phyloP scores from a whole-genome alignment of 1,140 invertebrate species.

The Holcopasites calliopsidis region DNA sequence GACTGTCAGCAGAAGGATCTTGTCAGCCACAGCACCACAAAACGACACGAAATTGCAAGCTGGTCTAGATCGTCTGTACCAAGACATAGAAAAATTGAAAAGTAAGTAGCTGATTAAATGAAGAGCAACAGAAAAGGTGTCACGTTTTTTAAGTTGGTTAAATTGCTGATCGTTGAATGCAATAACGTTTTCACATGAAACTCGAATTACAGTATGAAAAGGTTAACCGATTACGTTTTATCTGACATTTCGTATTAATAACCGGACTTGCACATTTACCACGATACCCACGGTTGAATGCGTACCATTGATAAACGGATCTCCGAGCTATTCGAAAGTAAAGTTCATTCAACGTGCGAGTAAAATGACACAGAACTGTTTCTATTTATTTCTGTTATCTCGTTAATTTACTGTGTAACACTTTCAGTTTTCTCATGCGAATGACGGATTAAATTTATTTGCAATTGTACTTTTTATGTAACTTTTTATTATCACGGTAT shows the following conservation, averaged over 20 bases:
- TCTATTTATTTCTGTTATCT: background rate
- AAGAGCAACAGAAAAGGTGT: background rate
- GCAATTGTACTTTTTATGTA: too few species aligned
- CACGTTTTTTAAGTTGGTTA: background rate
- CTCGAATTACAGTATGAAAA: slow-evolving; percentile 9
- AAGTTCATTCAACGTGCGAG: background rate
- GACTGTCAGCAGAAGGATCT: slow-evolving; percentile 72
- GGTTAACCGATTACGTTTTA: slow-evolving; percentile 31
- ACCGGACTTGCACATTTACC: slow-evolving; percentile 5
- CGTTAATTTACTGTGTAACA: background rate
- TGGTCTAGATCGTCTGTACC: slow-evolving; percentile 80
- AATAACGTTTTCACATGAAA: background rate
- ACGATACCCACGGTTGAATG: slow-evolving; percentile 11
- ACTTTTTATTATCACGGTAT: too few species aligned
- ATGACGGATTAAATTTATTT: background rate
- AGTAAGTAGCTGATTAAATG: slow-evolving; percentile 78
- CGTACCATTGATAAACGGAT: slow-evolving; percentile 25
- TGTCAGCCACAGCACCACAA: slow-evolving; percentile 65
- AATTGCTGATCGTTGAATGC: background rate
- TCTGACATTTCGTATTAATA: slow-evolving; percentile 42
- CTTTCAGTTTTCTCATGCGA: background rate
- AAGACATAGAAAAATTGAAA: slow-evolving; percentile 82
- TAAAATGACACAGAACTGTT: background rate
- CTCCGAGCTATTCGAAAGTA: background rate
- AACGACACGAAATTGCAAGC: slow-evolving; percentile 78